These are phyloP conservation scores for Neolamprologus ventralis DNA, from an alignment of 2,113 vertebrate genomes.

Conservation along the genomic window DNA sequence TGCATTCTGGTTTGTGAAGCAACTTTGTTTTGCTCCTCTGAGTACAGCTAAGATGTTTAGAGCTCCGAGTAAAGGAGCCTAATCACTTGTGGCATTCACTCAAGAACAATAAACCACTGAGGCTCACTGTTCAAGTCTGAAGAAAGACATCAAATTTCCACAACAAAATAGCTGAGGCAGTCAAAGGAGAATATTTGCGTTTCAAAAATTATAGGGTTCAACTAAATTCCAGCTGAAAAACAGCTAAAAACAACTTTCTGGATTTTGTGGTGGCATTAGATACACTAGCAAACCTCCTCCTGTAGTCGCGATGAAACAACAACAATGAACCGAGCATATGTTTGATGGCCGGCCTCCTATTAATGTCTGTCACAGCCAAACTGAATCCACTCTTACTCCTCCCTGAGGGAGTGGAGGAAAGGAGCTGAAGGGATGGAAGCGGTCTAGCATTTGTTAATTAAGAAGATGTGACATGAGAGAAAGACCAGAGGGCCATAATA, in stretches of 20 bases:
- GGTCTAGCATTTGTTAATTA: constrained; percentile 16
- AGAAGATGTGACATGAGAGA: constrained; percentile 3
- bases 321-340: neutral
- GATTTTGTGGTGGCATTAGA: neutral
- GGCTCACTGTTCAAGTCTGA: neutral
- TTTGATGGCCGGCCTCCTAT: neutral
- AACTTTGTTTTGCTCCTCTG: constrained; percentile 23
- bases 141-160: constrained; percentile 27
- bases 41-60: constrained; percentile 36
- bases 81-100: constrained; percentile 32
- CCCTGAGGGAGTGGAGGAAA: neutral
- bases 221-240: neutral
- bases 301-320: neutral
- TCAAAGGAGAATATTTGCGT: constrained; percentile 23
- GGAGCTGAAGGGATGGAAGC: neutral
- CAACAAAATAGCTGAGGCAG: neutral
- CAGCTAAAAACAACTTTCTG: neutral
- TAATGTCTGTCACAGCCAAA: constrained; percentile 17
- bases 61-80: constrained; percentile 3
- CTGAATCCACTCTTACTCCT: neutral
- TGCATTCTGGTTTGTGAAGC: constrained; percentile 21
- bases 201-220: constrained; percentile 24
- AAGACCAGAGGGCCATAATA: neutral
- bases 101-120: constrained; percentile 36
- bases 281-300: neutral